These are phyloP conservation scores for Hetaerina titia DNA, from an alignment of 2,888 invertebrate genomes.

Conservation along the genomic window DNA sequence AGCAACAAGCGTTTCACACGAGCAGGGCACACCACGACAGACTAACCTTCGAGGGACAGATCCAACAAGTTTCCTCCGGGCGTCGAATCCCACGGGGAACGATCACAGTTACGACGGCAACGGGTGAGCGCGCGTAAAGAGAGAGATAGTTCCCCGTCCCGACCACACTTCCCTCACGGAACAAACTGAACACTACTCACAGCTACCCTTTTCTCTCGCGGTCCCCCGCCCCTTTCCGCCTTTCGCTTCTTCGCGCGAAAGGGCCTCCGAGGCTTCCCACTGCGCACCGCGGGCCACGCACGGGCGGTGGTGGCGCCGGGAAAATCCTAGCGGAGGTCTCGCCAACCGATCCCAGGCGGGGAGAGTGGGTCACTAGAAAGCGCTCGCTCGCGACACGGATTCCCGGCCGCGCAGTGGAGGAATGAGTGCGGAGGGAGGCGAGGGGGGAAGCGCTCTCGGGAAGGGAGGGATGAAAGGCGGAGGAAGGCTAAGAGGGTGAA, in stretches of 20 bases:
- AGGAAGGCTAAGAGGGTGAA: background rate
- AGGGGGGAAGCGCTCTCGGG: background rate
- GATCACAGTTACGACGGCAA: background rate
- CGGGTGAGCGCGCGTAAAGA: background rate
- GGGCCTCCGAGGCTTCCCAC: background rate
- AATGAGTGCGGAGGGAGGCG: constrained; percentile 22
- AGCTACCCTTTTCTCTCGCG: background rate
- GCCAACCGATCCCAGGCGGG: background rate
- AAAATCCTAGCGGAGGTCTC: constrained; percentile 37
- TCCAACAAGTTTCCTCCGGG: background rate
- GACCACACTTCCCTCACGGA: constrained; percentile 29
- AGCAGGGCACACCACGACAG: background rate
- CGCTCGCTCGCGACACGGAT: constrained; percentile 65
- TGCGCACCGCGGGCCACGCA: constrained; percentile 45
- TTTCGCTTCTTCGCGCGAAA: background rate
- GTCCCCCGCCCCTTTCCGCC: background rate
- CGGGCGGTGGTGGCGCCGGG: constrained; percentile 36
- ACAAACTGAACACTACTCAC: constrained; percentile 14
- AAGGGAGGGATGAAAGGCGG: background rate
- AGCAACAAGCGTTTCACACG: background rate
- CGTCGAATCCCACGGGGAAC: background rate
- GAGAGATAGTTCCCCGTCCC: background rate
- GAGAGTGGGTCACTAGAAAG: constrained; percentile 66
- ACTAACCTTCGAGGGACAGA: background rate
- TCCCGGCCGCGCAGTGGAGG: constrained; percentile 42